phyloP scores from a whole-genome alignment of 2,797 vertebrate genomes.

The Staurois parvus region DNA sequence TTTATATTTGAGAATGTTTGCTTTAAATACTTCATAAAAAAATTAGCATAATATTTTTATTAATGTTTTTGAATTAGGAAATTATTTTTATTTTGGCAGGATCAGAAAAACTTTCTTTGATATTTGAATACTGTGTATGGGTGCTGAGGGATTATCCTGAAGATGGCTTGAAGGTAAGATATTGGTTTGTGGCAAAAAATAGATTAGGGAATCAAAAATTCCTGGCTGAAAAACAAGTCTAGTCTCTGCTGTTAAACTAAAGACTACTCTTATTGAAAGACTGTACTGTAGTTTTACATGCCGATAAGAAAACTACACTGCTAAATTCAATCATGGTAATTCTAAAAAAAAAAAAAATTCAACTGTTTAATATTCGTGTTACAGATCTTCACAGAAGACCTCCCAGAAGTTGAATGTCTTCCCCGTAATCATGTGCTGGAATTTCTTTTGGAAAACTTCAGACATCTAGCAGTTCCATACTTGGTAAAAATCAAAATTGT shows the following conservation, averaged over 20 bases:
- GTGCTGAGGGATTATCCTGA: slow-evolving; percentile 94
- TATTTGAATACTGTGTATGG: slow-evolving; percentile 96
- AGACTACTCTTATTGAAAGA: no score
- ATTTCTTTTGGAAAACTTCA: slow-evolving; percentile 94
- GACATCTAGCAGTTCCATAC: slow-evolving; percentile 91
- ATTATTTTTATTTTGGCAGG: slow-evolving; percentile 74
- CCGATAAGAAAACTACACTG: not conserved
- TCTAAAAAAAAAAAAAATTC: not conserved
- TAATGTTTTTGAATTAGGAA: no score
- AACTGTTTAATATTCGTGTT: slow-evolving; percentile 11
- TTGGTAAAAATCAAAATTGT: slow-evolving; percentile 76
- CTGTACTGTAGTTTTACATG: no score
- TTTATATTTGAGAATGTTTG: no score
- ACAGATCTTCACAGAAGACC: slow-evolving; percentile 98
- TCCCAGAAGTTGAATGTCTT: slow-evolving; percentile 93
- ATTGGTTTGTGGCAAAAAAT: not conserved
- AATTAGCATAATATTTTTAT: no score
- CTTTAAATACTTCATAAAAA: no score
- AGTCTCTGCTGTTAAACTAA: no score
- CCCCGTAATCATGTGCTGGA: slow-evolving; percentile 88
- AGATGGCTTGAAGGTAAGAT: slow-evolving; percentile 90
- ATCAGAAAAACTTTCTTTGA: slow-evolving; percentile 90
- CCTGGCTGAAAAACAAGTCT: no score
- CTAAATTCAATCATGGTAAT: not conserved
- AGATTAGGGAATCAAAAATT: no score